These are phyloP conservation scores for Timandra comae DNA, from an alignment of 2,888 invertebrate species.

Conservation along the genomic window DNA sequence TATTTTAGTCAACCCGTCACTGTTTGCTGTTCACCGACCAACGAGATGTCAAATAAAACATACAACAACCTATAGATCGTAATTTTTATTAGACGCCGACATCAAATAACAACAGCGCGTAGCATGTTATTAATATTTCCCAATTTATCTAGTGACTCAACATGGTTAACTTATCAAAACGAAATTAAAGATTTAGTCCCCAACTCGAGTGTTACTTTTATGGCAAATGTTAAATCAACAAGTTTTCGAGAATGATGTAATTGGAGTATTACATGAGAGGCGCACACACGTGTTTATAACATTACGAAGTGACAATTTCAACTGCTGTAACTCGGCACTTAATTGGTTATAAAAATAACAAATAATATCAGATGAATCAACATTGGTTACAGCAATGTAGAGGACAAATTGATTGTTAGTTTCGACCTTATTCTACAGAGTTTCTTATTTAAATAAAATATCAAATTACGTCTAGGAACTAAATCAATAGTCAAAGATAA, in stretches of 20 bases:
- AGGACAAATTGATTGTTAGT: no score
- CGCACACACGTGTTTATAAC: conserved; percentile 21
- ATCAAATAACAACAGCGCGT: conserved; percentile 18
- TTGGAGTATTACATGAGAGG: conserved; percentile 31
- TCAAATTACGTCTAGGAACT: no score
- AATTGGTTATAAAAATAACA: conserved; percentile 3
- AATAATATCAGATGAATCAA: conserved; percentile 4
- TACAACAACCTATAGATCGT: conserved; percentile 35
- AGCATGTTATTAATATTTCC: conserved; percentile 27
- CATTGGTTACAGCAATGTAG: not conserved
- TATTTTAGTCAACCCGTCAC: conserved; percentile 61
- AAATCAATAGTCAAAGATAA: no score
- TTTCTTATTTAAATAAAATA: no score
- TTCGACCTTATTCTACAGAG: no score
- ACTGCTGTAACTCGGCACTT: conserved; percentile 19
- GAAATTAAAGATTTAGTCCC: conserved; percentile 40
- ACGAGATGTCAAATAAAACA: conserved; percentile 52
- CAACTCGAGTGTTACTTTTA: conserved; percentile 43
- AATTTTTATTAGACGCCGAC: conserved; percentile 28
- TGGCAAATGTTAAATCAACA: conserved; percentile 63
- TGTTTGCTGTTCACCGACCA: conserved; percentile 31
- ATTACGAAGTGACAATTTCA: conserved; percentile 32
- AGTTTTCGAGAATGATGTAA: conserved; percentile 55
- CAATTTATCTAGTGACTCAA: conserved; percentile 40
- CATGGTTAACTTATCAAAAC: conserved; percentile 39